These are phyloP conservation scores for Autographa gamma DNA, from an alignment of 2,888 invertebrate species.

Conservation along the genomic window DNA sequence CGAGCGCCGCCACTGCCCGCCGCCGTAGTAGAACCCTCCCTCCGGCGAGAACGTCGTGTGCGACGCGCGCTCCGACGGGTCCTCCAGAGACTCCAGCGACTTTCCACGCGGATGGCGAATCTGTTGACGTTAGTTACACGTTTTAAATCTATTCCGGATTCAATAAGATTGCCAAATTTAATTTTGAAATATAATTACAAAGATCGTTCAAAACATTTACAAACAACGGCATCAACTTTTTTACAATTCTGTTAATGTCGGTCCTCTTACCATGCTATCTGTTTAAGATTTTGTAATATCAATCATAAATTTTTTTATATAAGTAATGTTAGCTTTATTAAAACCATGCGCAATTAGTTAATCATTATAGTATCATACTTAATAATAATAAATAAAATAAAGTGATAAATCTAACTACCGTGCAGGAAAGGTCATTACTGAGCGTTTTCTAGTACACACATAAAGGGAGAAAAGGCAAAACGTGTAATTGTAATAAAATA, in stretches of 20 bases:
- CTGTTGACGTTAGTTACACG: slow-evolving; percentile 80
- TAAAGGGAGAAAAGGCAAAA: slow-evolving; percentile 40
- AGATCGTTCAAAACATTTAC: slow-evolving; percentile 53
- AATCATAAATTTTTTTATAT: slow-evolving; percentile 28
- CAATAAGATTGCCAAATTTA: slow-evolving; percentile 12
- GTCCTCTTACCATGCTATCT: slow-evolving; percentile 58
- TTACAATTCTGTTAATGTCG: slow-evolving; percentile 41
- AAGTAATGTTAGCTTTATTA: slow-evolving; percentile 50
- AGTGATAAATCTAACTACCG: slow-evolving; percentile 67
- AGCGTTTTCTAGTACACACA: slow-evolving; percentile 44
- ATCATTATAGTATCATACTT: slow-evolving; percentile 34
- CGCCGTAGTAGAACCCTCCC: slow-evolving; percentile 89
- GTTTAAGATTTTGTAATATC: slow-evolving; percentile 59
- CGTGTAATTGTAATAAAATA: slow-evolving; percentile 48
- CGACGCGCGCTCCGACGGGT: slow-evolving; percentile 91
- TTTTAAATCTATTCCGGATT: slow-evolving; percentile 32
- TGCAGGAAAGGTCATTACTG: slow-evolving; percentile 68
- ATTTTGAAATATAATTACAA: slow-evolving; percentile 46
- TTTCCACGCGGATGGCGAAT: slow-evolving; percentile 95
- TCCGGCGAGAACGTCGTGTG: slow-evolving; percentile 90
- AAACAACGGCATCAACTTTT: slow-evolving; percentile 44
- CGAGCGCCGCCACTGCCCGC: slow-evolving; percentile 92
- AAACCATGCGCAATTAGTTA: slow-evolving; percentile 62
- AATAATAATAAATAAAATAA: slow-evolving; percentile 44
- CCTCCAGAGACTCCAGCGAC: slow-evolving; percentile 95